Percentiles rank a stretch among this genome's conserved stretches.
These are phyloP conservation scores for Nesogale talazaci DNA, from an alignment of 2,113 vertebrate species.

Conservation along the genomic window DNA sequence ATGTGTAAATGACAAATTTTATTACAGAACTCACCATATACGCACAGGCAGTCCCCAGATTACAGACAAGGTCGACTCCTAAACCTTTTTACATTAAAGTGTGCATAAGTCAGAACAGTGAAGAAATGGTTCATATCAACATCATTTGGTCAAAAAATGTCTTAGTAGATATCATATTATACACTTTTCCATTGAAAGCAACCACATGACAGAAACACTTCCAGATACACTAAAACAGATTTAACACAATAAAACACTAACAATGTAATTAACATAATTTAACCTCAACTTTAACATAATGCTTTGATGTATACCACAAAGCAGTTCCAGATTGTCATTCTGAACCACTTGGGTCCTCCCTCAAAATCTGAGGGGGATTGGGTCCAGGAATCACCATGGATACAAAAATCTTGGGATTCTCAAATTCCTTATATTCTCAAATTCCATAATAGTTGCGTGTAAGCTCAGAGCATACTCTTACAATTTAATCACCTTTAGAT, in stretches of 20 bases:
- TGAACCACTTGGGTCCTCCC: not conserved
- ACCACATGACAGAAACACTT: not conserved
- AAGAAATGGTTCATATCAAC: not conserved
- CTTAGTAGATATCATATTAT: not conserved
- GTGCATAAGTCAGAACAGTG: not conserved
- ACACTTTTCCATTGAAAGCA: not conserved
- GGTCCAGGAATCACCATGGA: not conserved
- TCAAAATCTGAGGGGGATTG: not conserved
- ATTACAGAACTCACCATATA: not conserved
- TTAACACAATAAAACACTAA: not conserved
- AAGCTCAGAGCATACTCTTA: not conserved
- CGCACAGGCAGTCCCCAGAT: too few relatives aligned
- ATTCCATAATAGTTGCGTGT: not conserved
- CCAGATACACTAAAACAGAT: not conserved
- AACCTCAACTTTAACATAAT: not conserved
- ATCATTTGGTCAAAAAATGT: not conserved
- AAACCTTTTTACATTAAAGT: not conserved
- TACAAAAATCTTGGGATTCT: not conserved
- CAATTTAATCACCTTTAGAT: too few relatives aligned
- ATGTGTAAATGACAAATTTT: conserved; percentile 24
- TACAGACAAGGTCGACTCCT: too few relatives aligned
- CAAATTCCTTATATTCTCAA: not conserved
- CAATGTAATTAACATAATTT: too few relatives aligned
- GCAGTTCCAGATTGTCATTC: not conserved
- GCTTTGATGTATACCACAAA: not conserved